Evolutionary conservation across 1,140 invertebrate genomes (phyloP), one percentile per base, ranked within the genome.

Genomic region (Lutraria rhynchaena): DNA sequence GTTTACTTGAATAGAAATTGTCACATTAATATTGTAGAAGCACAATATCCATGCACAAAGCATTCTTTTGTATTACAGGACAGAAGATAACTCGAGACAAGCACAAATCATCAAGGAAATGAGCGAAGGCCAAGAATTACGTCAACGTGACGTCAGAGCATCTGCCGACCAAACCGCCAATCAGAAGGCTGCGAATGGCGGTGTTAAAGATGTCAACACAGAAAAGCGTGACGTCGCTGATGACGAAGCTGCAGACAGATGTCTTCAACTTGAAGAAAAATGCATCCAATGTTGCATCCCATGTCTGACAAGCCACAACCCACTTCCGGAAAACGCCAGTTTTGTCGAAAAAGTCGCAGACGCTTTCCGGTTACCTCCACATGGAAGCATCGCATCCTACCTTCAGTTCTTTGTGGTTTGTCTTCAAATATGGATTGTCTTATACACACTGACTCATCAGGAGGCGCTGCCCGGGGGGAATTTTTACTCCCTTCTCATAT

Each of bases 391-490:
- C 0, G 89, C 83, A 2, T 77, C 82, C 0, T 82, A 85, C 11
- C 22, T 91, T 17, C 83, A 87, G 49, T 83, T 87, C 55, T 41
- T 81, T 3, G 41, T 87, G 0, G 46, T 88, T 15, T 86, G 90
- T 49, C 37, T 96, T n/a, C 91, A 97, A 57, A 92, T 95, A 24
- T 98, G 96, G 96, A 94, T 95, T 55, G 93, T 95, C 9, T 92
- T 96, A 46, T 97, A 94, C 92, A 93, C 94, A 35, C 92, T 97
- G 35, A 94, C 97, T 55, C 95, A 96, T 19, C 91, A 95, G 0
- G 95, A 95, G 35, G 96, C 95, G 0, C 95, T 96, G 1, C 91
- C 91, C 13, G 96, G 96, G 15, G 96, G 96, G 3, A 95, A 96
- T 83, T 92, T 97, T 3, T 98, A 97, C 87, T 94, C 95, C 78